Percentiles rank a stretch among this genome's conserved stretches.
Conservation (phyloP, 2,888 invertebrate genomes). For the Merodon equestris region DNA sequence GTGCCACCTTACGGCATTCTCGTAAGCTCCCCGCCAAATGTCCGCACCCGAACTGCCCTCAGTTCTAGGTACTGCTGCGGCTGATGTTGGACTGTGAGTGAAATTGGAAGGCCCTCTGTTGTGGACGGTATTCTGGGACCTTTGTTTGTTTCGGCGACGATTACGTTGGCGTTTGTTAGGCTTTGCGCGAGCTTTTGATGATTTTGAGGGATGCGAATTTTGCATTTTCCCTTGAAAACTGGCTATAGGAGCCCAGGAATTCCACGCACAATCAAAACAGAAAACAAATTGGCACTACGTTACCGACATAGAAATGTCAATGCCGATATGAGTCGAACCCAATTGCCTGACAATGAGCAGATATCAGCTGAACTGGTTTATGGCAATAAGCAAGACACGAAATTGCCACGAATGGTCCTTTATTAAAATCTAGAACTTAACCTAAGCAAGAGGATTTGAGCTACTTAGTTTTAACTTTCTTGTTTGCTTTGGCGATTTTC, state of each 20-base stretch:
- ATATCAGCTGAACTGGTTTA: background rate
- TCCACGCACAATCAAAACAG: constrained; percentile 1
- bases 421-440: constrained; percentile 43
- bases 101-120: constrained; percentile 2
- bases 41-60: constrained; percentile 1
- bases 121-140: constrained; percentile 17
- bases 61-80: background rate
- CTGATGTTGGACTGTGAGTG: background rate
- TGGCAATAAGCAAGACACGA: background rate
- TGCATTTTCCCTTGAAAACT: constrained; percentile 33
- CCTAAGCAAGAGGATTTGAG: constrained; percentile 2
- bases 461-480: constrained; percentile 73
- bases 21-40: constrained; percentile 52
- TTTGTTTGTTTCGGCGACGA: constrained; percentile 42
- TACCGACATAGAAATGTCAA: constrained; percentile 31
- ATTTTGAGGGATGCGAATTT: constrained; percentile 25
- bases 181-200: constrained; percentile 29
- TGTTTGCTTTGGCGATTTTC: constrained; percentile 86
- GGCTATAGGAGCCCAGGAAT: background rate
- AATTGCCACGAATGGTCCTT: constrained; percentile 1
- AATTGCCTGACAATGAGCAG: background rate
- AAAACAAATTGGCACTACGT: constrained; percentile 11
- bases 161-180: constrained; percentile 36
- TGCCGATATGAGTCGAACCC: background rate
- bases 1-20: constrained; percentile 61